Evolutionary conservation across 2,113 vertebrate species (phyloP), one percentile per base, ranked within the genome.

Genomic region (Callopanchax toddi): DNA sequence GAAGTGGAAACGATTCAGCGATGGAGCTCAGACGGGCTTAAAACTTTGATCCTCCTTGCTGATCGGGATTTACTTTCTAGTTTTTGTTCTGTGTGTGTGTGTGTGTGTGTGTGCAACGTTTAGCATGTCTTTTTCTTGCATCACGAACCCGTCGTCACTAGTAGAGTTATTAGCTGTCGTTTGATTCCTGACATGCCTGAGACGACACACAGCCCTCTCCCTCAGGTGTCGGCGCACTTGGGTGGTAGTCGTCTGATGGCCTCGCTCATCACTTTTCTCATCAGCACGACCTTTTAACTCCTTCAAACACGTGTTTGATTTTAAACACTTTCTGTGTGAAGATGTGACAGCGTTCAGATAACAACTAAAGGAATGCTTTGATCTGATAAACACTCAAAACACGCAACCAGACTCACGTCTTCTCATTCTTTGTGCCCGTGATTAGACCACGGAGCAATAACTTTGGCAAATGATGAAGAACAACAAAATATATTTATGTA

Each of bases 1-100:
- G 71, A 55, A 84, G 71, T 86, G 83, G 74, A 86, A 86, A 85
- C 59, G 43, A 70, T 83, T 81, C 68, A 52, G 56, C 20, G 2
- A 67, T 36, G 16, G 29, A 73, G 53, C 48, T 82, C 64, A 68
- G 65, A 75, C 49, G 11, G 40, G 45, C 63, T 70, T 50, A 43
- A 76, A 75, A 71, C 79, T 89, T 88, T 89, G 75, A 91, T 92
- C 85, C 83, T 74, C 57, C 71, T 77, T 78, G 81, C 85, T 76
- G 86, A 88, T 78, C 86, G 69, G 15, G 21, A 46, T 59, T 77
- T 62, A 10, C 23, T 57, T 54, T 71, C 43, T 43, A 37, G 18
- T 67, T 43, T 75, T 63, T 65, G 45, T 58, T 55, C 29, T 11
- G 22, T 67, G 51, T 44, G 58, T 64, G 21, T 65, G 63, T 5